Percentiles rank a stretch among this genome's conserved stretches.
These are phyloP conservation scores for Hippocampus guttulatus DNA, from an alignment of 2,113 vertebrate species.

Conservation along the genomic window DNA sequence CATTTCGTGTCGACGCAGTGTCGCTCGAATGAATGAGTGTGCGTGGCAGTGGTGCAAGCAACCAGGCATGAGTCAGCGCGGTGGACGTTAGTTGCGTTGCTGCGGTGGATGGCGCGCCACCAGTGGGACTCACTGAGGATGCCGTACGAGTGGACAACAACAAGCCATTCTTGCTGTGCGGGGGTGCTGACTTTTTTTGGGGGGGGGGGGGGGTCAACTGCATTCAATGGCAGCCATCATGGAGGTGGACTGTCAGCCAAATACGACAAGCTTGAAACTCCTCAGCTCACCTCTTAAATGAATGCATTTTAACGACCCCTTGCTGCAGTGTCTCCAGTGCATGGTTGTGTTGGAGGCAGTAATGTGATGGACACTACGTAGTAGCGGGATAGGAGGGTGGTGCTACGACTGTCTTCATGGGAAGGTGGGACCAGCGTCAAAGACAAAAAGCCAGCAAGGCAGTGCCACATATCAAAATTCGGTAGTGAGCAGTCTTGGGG, in stretches of 20 bases:
- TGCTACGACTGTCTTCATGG: conserved; percentile 38
- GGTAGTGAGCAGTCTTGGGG: conserved; percentile 11
- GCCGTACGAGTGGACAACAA: conserved; percentile 34
- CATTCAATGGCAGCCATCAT: conserved; percentile 54
- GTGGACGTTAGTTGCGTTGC: conserved; percentile 46
- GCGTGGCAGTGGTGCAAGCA: conserved; percentile 65
- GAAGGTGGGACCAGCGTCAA: not conserved
- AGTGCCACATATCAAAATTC: conserved; percentile 48
- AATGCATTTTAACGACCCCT: conserved; percentile 53
- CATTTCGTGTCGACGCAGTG: conserved; percentile 29
- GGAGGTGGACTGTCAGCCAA: conserved; percentile 34
- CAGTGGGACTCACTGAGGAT: conserved; percentile 27
- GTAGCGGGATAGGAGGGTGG: not conserved
- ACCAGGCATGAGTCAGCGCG: conserved; percentile 69
- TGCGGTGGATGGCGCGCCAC: conserved; percentile 50
- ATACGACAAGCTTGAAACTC: not conserved
- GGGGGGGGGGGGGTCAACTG: conserved; percentile 43
- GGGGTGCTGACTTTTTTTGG: conserved; percentile 29
- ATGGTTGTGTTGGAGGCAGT: conserved; percentile 33
- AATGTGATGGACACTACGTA: conserved; percentile 54
- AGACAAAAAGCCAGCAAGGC: conserved; percentile 56
- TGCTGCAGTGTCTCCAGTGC: conserved; percentile 32
- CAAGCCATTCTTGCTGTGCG: conserved; percentile 64
- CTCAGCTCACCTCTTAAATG: conserved; percentile 42
- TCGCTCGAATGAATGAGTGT: conserved; percentile 52